Evolutionary conservation across 2,888 invertebrate species (phyloP).

Genomic region (Smittia sp.): DNA sequence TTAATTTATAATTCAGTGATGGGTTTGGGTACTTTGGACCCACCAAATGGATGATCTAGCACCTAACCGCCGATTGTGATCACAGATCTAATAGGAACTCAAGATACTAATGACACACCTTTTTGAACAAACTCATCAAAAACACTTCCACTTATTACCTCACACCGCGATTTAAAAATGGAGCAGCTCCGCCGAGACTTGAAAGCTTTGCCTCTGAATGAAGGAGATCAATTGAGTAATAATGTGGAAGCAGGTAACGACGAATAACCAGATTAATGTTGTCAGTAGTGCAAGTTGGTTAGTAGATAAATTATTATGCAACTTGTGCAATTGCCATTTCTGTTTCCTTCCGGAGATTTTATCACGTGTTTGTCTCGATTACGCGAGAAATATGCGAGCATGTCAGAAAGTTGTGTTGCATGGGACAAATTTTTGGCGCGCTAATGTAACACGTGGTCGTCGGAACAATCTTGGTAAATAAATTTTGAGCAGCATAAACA

Average conservation of each 20-base stretch:
- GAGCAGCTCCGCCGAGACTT: no score
- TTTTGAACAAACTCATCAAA: no score
- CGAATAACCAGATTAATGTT: background rate
- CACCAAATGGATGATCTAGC: no score
- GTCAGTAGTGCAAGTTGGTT: constrained; percentile 18
- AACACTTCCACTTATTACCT: no score
- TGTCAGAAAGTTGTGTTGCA: no score
- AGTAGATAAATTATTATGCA: constrained; percentile 23
- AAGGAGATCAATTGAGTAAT: background rate
- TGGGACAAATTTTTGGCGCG: background rate
- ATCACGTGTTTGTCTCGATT: background rate
- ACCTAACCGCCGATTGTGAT: no score
- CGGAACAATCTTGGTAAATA: background rate
- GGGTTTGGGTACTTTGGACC: no score
- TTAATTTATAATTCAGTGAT: no score
- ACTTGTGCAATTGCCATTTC: background rate
- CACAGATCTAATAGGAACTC: no score
- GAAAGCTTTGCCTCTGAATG: background rate
- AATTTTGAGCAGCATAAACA: background rate
- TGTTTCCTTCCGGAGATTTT: background rate
- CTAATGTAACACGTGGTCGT: background rate
- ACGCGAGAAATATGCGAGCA: no score
- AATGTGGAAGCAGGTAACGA: background rate
- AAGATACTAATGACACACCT: no score
- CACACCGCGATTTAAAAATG: no score